A percentile compares a stretch with the other conserved stretches of the same genome.
Evolutionary conservation across 1,140 invertebrate species (phyloP).

Genomic region (Ditylenchus dipsaci): DNA sequence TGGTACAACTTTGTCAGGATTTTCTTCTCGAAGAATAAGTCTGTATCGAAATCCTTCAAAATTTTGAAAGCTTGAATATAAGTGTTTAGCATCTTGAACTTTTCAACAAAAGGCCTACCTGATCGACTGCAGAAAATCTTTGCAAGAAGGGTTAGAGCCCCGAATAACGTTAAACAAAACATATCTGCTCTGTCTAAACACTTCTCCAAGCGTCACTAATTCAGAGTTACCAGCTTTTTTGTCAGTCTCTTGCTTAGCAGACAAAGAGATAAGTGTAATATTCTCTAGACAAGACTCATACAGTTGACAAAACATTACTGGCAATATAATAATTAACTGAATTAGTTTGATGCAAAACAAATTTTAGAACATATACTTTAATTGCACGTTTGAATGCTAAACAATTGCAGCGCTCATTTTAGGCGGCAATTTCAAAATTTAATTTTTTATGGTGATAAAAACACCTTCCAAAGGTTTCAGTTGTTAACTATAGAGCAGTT

Average conservation of each 20-base stretch:
- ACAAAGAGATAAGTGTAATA: conserved; percentile 2
- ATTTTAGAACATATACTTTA: neutral
- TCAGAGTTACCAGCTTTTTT: neutral
- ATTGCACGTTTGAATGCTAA: neutral
- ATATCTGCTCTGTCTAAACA: conserved; percentile 9
- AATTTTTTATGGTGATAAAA: too few species aligned
- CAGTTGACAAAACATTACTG: conserved; percentile 14
- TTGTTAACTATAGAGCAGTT: too few species aligned
- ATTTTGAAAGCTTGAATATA: too few species aligned
- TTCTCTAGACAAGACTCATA: conserved; percentile 18
- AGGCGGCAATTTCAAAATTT: neutral
- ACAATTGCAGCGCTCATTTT: neutral
- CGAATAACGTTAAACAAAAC: conserved; percentile 13
- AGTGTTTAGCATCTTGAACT: neutral
- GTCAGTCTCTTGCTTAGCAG: too few species aligned
- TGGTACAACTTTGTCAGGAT: too few species aligned
- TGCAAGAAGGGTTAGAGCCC: neutral
- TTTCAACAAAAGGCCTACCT: too few species aligned
- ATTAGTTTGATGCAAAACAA: neutral
- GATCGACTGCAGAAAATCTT: neutral
- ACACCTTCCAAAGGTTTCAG: too few species aligned
- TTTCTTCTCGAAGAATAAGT: too few species aligned
- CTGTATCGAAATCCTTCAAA: too few species aligned
- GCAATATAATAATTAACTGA: neutral
- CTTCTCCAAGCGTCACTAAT: conserved; percentile 3